Evolutionary conservation across 2,797 vertebrate genomes (phyloP).

Genomic region (Hydrophis major): DNA sequence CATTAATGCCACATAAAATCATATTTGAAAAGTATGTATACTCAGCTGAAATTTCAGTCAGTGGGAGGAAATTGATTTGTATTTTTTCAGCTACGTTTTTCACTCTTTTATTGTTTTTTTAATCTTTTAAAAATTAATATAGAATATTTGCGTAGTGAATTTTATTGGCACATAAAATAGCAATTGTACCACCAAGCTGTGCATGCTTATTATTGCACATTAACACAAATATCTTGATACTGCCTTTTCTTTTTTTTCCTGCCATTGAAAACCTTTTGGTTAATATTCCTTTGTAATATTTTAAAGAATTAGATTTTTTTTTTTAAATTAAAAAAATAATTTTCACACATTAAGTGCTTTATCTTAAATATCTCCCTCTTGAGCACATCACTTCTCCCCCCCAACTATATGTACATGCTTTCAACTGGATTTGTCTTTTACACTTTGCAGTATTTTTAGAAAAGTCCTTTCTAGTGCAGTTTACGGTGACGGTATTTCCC

Average conservation of each 20-base stretch:
- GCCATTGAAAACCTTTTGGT: slow-evolving; percentile 62
- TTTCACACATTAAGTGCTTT: slow-evolving; percentile 80
- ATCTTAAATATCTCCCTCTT: slow-evolving; percentile 69
- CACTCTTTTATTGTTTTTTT: slow-evolving; percentile 33
- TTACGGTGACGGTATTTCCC: slow-evolving; percentile 81
- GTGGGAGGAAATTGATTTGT: slow-evolving; percentile 45
- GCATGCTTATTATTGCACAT: slow-evolving; percentile 80
- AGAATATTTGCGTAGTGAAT: slow-evolving; percentile 61
- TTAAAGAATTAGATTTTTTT: slow-evolving; percentile 64
- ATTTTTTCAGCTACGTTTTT: slow-evolving; percentile 51
- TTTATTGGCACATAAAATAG: slow-evolving; percentile 72
- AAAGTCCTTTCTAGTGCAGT: slow-evolving; percentile 79
- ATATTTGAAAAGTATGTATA: slow-evolving; percentile 29
- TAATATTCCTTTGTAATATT: slow-evolving; percentile 55
- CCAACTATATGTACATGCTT: slow-evolving; percentile 76
- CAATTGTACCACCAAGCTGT: slow-evolving; percentile 69
- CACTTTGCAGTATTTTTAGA: slow-evolving; percentile 45
- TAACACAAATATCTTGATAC: slow-evolving; percentile 60
- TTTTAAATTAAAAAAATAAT: slow-evolving; percentile 91
- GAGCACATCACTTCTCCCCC: slow-evolving; percentile 47
- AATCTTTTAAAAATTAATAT: slow-evolving; percentile 47
- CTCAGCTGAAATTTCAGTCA: slow-evolving; percentile 31
- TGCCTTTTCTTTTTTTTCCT: slow-evolving; percentile 23
- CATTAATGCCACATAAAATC: neutral
- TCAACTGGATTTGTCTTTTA: slow-evolving; percentile 55